Conservation (phyloP, 2,888 invertebrate species). For the Dynastes tityus region DNA sequence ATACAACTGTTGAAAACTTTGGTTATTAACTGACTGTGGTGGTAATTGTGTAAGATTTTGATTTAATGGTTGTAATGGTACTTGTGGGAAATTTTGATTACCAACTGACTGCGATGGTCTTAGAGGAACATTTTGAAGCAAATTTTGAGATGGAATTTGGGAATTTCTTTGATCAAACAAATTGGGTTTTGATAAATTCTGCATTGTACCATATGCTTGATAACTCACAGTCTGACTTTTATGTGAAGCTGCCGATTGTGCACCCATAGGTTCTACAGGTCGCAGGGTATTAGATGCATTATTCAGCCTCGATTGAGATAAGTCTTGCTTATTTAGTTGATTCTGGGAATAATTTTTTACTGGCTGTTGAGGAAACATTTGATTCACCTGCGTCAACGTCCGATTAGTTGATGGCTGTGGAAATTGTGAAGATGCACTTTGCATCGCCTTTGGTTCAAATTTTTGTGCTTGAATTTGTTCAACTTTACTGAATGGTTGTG, state of each 20-base stretch:
- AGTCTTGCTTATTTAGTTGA: constrained; percentile 37
- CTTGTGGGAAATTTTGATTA: constrained; percentile 8
- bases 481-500: background rate
- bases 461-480: constrained; percentile 22
- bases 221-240: constrained; percentile 7
- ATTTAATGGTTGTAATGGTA: constrained; percentile 6
- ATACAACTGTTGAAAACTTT: constrained; percentile 25
- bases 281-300: constrained; percentile 10
- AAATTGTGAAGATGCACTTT: constrained; percentile 24
- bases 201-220: constrained; percentile 49
- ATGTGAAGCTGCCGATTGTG: background rate
- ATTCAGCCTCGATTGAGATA: constrained; percentile 41
- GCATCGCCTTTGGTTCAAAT: constrained; percentile 16
- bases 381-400: constrained; percentile 16
- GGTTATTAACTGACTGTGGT: constrained; percentile 13
- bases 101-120: background rate
- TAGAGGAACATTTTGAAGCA: background rate
- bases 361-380: background rate
- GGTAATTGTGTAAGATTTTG: constrained; percentile 13
- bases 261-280: background rate
- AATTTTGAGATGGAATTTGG: background rate
- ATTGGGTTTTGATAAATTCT: constrained; percentile 47
- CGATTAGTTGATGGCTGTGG: background rate
- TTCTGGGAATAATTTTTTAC: constrained; percentile 13
- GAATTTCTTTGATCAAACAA: constrained; percentile 4